These are phyloP conservation scores for Melitaea cinxia DNA, from an alignment of 1,140 invertebrate genomes.

Conservation along the genomic window DNA sequence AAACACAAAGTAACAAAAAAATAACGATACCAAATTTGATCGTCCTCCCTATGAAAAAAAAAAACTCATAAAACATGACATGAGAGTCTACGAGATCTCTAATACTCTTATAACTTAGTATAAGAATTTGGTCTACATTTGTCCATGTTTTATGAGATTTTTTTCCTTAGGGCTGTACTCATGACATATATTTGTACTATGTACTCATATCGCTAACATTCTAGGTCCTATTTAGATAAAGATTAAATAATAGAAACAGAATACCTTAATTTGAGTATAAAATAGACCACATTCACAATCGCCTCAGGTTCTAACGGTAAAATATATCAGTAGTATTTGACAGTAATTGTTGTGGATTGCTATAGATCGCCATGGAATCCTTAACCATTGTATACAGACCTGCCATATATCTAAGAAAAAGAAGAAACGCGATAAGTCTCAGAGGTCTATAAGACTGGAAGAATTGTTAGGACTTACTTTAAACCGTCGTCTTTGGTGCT, in stretches of 20 bases:
- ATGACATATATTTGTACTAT: too few species aligned
- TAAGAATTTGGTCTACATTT: too few species aligned
- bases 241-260: not conserved
- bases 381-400: constrained; percentile 24
- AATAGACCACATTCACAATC: constrained; percentile 14
- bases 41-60: too few species aligned
- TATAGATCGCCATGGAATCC: constrained; percentile 20
- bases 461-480: constrained; percentile 16
- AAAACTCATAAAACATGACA: too few species aligned
- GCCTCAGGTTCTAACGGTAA: constrained; percentile 49
- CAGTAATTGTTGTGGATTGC: constrained; percentile 60
- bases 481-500: not conserved
- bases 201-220: not conserved
- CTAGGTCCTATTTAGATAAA: not conserved
- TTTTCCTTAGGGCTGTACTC: too few species aligned
- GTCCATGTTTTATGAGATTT: too few species aligned
- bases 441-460: constrained; percentile 12
- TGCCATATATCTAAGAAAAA: constrained; percentile 12
- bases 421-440: not conserved
- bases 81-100: too few species aligned
- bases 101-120: too few species aligned
- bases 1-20: too few species aligned
- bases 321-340: constrained; percentile 54
- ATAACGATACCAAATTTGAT: too few species aligned
- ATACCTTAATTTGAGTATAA: constrained; percentile 22